Base-by-base conservation (phyloP, 2,113 vertebrate species). In the Lagopus muta region DNA sequence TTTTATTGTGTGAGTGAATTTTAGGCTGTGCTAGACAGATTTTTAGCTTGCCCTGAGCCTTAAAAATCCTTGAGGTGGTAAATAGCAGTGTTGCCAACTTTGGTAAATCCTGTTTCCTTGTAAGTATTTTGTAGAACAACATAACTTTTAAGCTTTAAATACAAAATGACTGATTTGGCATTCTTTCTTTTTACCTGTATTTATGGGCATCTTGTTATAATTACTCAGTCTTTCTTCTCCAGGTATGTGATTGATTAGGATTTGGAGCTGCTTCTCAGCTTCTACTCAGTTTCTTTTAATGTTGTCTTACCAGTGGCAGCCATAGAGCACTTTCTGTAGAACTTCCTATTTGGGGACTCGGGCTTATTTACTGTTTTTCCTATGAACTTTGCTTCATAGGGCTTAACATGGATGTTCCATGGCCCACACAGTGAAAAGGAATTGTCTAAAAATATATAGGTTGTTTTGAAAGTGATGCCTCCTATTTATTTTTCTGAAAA, bases 11-110 rank as follows among this genome's bases (percentile, higher is more conserved):
- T 57, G 62, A 85, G 32, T 65, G 27, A 38, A 73, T 90, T 92
- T 82, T 84, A 75, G 52, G 28, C 32, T 87, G 62, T 83, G 32
- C 43, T 90, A 86, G 83, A 60, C 54, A 43, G 69, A 82, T 89
- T 96, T 96, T 92, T 27, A 84, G 43, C 18, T 90, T 79, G 70
- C 74, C 71, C 70, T 87, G 52, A 87, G 58, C 69, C 81, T 90
- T 62, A 75, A 87, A 95, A 90, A 78, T 78, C 36, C 70, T 86
- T 78, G 70, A 84, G 74, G 30, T 93, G 47, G 30, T 28, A 77
- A 57, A 32, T 38, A 58, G 47, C n/a, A 27, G 22, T 3, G 3
- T 71, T 92, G 47, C 13, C 42, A 54, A 8, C 8, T 22, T 62
- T 74, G 52, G 52, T 30, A 86, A 76, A 30, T 38, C 22, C 42